A percentile compares a stretch with the other conserved stretches of the same genome.
Evolutionary conservation across 2,888 invertebrate genomes (phyloP).

Genomic region (Tethea ocularis): DNA sequence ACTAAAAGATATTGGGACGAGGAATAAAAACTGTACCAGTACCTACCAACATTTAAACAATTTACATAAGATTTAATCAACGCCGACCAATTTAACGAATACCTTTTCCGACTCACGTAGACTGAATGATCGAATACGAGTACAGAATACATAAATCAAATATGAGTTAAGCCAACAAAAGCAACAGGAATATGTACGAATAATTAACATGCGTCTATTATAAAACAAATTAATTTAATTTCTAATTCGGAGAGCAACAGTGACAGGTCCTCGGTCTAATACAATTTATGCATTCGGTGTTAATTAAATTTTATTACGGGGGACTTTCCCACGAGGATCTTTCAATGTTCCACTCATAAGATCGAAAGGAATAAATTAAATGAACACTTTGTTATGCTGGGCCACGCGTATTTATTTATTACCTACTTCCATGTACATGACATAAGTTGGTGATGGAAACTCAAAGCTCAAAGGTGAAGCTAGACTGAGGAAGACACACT

Average conservation of each 20-base stretch:
- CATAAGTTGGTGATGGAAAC: constrained; percentile 6
- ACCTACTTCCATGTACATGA: constrained; percentile 15
- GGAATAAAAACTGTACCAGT: not conserved
- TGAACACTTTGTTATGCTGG: constrained; percentile 66
- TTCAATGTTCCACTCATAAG: constrained; percentile 70
- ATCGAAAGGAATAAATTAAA: constrained; percentile 70
- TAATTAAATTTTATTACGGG: constrained; percentile 65
- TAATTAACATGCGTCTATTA: constrained; percentile 7
- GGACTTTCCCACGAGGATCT: constrained; percentile 61
- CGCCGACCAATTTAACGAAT: constrained; percentile 8
- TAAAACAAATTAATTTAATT: constrained; percentile 19
- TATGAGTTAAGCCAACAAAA: constrained; percentile 13
- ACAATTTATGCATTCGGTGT: constrained; percentile 58
- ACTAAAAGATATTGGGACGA: not conserved
- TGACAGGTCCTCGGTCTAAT: constrained; percentile 28
- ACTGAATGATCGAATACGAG: constrained; percentile 5
- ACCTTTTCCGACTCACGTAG: not conserved
- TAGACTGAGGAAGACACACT: too few species aligned
- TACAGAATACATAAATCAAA: not conserved
- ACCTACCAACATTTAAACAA: not conserved
- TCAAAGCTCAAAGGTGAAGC: too few species aligned
- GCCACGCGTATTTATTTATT: constrained; percentile 47
- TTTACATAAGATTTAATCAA: constrained; percentile 3
- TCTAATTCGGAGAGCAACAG: constrained; percentile 22
- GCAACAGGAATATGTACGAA: constrained; percentile 3